Evolutionary conservation across 1,140 invertebrate species (phyloP).

Genomic region (Neotoxoptera formosana): DNA sequence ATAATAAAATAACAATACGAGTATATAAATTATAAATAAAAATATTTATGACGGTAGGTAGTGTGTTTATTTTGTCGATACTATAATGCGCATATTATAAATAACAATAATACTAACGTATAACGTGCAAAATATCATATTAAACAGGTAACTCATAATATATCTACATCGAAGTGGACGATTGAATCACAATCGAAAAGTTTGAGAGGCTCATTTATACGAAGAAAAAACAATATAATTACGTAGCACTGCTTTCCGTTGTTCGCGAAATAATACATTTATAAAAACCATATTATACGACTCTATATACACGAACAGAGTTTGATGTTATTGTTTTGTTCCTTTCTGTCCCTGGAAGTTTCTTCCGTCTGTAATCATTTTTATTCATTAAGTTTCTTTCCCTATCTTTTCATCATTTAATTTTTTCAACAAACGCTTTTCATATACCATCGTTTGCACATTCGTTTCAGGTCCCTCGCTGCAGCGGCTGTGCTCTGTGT

Average conservation of each 20-base stretch:
- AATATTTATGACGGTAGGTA: neutral
- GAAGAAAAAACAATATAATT: neutral
- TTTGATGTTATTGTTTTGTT: neutral
- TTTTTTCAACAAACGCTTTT: neutral
- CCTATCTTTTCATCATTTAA: neutral
- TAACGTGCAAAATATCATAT: neutral
- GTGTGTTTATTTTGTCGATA: neutral
- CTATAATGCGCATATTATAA: neutral
- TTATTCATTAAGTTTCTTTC: neutral
- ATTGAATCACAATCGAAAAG: too few relatives aligned
- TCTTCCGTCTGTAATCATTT: neutral
- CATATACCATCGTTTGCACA: neutral
- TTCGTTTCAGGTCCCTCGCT: neutral
- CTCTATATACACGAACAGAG: neutral
- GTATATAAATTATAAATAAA: neutral
- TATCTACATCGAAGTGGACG: too few relatives aligned
- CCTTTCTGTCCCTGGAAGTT: neutral
- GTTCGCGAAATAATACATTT: neutral
- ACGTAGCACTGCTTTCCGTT: neutral
- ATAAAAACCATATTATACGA: neutral
- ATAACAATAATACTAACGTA: too few relatives aligned
- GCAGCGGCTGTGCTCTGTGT: neutral
- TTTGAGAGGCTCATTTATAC: too few relatives aligned
- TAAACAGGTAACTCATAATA: neutral
- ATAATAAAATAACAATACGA: too few relatives aligned